Conservation (phyloP, 2,113 vertebrate genomes). For the Platysternon megacephalum region DNA sequence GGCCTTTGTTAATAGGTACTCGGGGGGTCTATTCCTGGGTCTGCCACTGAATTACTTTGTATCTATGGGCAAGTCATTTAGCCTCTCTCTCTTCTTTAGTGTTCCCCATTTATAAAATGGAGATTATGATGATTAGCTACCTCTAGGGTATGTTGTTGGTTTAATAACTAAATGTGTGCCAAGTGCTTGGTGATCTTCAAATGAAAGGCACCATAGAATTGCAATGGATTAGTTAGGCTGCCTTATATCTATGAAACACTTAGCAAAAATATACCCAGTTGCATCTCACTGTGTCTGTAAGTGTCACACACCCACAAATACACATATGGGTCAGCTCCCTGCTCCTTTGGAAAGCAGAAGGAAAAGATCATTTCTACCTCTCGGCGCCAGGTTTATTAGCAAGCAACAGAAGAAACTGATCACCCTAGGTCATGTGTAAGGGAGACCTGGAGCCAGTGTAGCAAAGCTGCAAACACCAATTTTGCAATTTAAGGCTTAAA, state of each 20-base stretch:
- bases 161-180: background rate
- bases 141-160: background rate
- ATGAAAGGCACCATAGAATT: background rate
- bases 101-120: background rate
- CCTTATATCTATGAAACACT: background rate
- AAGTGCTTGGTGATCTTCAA: background rate
- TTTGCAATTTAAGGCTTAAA: slow-evolving; percentile 63
- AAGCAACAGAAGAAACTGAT: slow-evolving; percentile 15
- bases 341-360: background rate
- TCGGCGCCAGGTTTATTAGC: background rate
- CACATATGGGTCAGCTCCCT: background rate
- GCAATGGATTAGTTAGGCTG: background rate
- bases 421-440: slow-evolving; percentile 58
- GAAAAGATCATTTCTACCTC: background rate
- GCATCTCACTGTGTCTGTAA: background rate
- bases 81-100: background rate
- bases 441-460: slow-evolving; percentile 54
- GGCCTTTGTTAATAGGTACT: background rate
- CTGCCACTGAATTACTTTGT: background rate
- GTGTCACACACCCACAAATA: background rate
- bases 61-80: background rate
- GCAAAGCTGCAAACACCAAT: slow-evolving; percentile 60
- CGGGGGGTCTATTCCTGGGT: background rate
- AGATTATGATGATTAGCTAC: background rate
- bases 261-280: background rate